Evolutionary conservation across 2,888 invertebrate genomes (phyloP).

Genomic region (Tachystola acroxantha): DNA sequence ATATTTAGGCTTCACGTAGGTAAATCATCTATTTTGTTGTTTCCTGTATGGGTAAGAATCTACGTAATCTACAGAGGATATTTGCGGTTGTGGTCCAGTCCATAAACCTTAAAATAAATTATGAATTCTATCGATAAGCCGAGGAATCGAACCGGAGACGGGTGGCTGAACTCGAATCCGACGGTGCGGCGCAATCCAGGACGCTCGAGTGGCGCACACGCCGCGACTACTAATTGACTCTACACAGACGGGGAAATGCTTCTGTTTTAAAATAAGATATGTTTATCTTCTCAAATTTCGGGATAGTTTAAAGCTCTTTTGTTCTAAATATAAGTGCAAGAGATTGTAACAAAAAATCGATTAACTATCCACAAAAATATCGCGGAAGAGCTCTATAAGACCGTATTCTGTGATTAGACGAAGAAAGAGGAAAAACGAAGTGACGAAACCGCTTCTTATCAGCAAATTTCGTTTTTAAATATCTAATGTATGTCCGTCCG

Average conservation of each 20-base stretch:
- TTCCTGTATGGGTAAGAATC: too few relatives aligned
- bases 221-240: conserved; percentile 53
- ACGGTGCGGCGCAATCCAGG: conserved; percentile 43
- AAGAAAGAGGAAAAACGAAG: too few relatives aligned
- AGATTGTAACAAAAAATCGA: too few relatives aligned
- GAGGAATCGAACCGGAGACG: conserved; percentile 18
- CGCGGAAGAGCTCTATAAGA: too few relatives aligned
- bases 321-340: too few relatives aligned
- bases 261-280: conserved; percentile 34
- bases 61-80: neutral
- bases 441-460: too few relatives aligned
- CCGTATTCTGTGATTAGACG: too few relatives aligned
- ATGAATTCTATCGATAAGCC: conserved; percentile 28
- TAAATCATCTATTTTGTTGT: too few relatives aligned
- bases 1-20: too few relatives aligned
- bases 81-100: neutral
- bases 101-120: conserved; percentile 24
- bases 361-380: too few relatives aligned
- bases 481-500: too few relatives aligned
- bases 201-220: conserved; percentile 49
- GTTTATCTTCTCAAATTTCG: conserved; percentile 9
- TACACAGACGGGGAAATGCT: conserved; percentile 31
- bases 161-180: conserved; percentile 37
- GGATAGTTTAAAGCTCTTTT: conserved; percentile 2
- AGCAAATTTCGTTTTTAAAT: too few relatives aligned